Evolutionary conservation across 2,797 vertebrate species (phyloP).

Genomic region (Sebastes trivittatus): DNA sequence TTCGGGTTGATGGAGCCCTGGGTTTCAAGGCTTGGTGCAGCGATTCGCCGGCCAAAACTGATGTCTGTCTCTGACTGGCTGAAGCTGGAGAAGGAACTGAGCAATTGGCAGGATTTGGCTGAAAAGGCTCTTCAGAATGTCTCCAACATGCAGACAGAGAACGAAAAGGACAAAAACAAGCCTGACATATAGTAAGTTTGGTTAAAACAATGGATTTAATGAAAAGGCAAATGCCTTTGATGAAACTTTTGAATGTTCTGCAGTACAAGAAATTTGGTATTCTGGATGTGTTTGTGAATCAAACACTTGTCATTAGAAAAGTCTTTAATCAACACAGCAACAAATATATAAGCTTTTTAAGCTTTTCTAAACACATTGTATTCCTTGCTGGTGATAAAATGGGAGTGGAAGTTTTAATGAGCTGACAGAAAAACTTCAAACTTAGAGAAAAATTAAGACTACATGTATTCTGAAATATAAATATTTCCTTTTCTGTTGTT

Average conservation of each 20-base stretch:
- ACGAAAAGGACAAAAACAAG: constrained; percentile 41
- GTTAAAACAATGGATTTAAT: background rate
- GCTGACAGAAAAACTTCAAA: background rate
- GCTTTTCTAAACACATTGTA: background rate
- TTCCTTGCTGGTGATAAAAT: background rate
- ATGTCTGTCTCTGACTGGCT: constrained; percentile 67
- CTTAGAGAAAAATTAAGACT: background rate
- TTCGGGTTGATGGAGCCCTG: constrained; percentile 76
- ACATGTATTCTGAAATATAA: background rate
- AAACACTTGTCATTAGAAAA: background rate
- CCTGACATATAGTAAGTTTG: constrained; percentile 59
- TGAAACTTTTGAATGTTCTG: background rate
- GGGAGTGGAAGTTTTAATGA: background rate
- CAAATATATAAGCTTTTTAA: background rate
- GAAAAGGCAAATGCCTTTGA: background rate
- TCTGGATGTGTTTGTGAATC: background rate
- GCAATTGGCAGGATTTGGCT: constrained; percentile 69
- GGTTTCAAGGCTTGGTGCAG: constrained; percentile 66
- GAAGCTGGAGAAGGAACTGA: constrained; percentile 71
- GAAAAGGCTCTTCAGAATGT: constrained; percentile 61
- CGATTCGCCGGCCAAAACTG: constrained; percentile 32
- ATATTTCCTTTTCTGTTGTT: background rate
- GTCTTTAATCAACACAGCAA: background rate
- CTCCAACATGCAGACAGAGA: constrained; percentile 51
- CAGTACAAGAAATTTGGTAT: background rate